Evolutionary conservation across 2,888 invertebrate species (phyloP).

Genomic region (Frankliniella intonsa): DNA sequence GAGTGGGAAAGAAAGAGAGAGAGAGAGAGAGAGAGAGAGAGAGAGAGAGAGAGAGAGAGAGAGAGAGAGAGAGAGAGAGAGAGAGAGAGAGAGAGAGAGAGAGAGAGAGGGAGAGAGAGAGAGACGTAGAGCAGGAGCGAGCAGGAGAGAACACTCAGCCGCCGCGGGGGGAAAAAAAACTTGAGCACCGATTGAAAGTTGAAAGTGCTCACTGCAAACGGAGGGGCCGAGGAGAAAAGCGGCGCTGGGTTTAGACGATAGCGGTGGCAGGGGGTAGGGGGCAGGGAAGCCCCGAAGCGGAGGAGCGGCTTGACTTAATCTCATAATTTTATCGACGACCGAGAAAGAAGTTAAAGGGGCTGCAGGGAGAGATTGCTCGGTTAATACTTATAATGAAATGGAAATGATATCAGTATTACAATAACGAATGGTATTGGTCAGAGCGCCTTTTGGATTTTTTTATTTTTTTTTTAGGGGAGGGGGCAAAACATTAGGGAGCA

Average conservation of each 20-base stretch:
- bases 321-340: neutral
- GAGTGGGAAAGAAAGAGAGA: too few species aligned
- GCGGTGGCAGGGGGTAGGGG: too few species aligned
- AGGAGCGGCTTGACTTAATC: too few species aligned
- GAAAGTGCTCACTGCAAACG: neutral
- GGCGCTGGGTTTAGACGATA: neutral
- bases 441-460: too few species aligned
- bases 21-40: neutral
- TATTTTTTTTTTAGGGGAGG: too few species aligned
- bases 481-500: too few species aligned
- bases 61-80: neutral
- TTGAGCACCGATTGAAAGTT: conserved; percentile 13
- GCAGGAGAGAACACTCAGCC: neutral
- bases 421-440: too few species aligned
- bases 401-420: neutral
- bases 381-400: neutral
- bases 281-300: too few species aligned
- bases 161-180: conserved; percentile 2
- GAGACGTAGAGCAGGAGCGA: too few species aligned
- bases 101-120: neutral
- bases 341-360: neutral
- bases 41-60: neutral
- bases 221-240: neutral
- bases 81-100: neutral
- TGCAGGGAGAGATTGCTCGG: too few species aligned